Evolutionary conservation across 2,797 vertebrate species (phyloP).

Genomic region (Columba guinea): DNA sequence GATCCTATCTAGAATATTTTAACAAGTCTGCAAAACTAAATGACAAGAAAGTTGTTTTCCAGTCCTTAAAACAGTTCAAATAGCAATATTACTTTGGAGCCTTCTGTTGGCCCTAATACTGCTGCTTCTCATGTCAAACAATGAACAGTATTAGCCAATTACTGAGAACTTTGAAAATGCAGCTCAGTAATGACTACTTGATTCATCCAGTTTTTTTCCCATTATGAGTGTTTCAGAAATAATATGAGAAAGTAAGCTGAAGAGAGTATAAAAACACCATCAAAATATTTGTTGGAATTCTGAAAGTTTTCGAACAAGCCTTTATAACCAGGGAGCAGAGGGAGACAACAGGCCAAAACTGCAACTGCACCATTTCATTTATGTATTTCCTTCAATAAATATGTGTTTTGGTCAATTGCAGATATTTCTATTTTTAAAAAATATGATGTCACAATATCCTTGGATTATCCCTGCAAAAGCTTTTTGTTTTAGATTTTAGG

Average conservation of each 20-base stretch:
- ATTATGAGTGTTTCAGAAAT: background rate
- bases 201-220: background rate
- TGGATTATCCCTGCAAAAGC: background rate
- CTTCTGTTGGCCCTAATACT: background rate
- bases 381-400: background rate
- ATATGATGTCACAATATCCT: background rate
- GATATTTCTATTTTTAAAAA: background rate
- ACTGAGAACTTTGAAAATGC: background rate
- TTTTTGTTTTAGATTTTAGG: constrained; percentile 10
- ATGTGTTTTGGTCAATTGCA: background rate
- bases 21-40: background rate
- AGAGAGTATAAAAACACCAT: background rate
- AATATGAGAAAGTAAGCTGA: background rate
- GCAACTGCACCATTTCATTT: background rate
- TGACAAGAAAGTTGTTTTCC: background rate
- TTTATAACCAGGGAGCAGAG: background rate
- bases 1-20: background rate
- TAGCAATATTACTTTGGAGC: background rate
- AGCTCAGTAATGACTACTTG: background rate
- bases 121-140: background rate
- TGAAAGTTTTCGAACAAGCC: background rate
- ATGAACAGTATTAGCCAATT: background rate
- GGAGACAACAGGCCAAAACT: background rate
- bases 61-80: background rate
- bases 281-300: background rate